phyloP scores from a whole-genome alignment of 2,113 vertebrate species.

The Phalacrocorax aristotelis region DNA sequence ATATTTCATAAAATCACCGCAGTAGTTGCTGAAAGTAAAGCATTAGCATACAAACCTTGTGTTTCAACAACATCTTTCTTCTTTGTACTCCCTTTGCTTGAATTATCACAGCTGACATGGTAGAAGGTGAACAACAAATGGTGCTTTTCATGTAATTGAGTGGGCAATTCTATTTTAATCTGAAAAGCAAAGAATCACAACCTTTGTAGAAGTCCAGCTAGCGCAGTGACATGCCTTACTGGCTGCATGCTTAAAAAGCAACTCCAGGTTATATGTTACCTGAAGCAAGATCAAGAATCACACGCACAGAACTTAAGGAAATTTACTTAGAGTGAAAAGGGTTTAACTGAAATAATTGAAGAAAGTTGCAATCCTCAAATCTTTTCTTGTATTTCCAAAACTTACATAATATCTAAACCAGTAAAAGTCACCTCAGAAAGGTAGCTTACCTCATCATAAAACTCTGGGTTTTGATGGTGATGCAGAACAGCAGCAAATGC shows the following conservation, averaged over 20 bases:
- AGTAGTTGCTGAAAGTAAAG: background rate
- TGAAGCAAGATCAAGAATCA: background rate
- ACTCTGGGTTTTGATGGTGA: constrained; percentile 97
- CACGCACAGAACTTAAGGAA: background rate
- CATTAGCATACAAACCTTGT: constrained; percentile 78
- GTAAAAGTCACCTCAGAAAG: background rate
- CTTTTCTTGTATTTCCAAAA: background rate
- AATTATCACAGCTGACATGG: constrained; percentile 95
- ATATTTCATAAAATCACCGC: background rate
- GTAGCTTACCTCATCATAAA: constrained; percentile 93
- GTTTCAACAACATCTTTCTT: constrained; percentile 91
- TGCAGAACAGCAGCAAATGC: constrained; percentile 90
- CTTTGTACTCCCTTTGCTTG: constrained; percentile 96
- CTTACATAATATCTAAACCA: background rate
- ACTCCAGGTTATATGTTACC: background rate
- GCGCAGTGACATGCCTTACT: background rate
- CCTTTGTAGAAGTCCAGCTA: background rate
- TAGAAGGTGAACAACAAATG: constrained; percentile 96
- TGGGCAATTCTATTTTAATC: constrained; percentile 96
- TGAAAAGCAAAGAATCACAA: constrained; percentile 59
- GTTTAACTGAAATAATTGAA: background rate
- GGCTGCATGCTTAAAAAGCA: background rate
- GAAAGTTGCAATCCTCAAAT: background rate
- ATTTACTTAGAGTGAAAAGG: background rate
- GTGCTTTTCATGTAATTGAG: constrained; percentile 93